Conservation (phyloP, 2,113 vertebrate genomes). For the Calyptommatus sinebrachiatus region DNA sequence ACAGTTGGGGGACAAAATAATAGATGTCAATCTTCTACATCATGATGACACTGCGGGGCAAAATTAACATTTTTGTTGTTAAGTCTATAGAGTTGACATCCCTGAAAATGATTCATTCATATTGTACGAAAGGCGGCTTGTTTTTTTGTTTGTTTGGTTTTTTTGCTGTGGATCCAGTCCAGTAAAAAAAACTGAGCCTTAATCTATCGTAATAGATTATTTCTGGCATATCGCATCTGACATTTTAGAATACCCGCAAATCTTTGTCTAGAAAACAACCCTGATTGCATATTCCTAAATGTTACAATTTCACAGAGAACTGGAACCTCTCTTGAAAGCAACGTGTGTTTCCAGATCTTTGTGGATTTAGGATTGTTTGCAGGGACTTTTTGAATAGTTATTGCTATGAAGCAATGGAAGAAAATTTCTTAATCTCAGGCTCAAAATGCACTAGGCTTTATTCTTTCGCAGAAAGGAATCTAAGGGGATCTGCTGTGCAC, state of each 20-base stretch:
- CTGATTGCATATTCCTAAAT: not conserved
- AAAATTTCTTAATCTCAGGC: too few relatives aligned
- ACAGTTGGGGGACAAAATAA: not conserved
- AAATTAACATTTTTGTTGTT: too few relatives aligned
- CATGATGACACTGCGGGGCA: not conserved
- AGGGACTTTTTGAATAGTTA: not conserved
- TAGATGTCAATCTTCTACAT: not conserved
- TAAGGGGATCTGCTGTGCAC: too few relatives aligned
- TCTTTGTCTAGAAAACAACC: too few relatives aligned
- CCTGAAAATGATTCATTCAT: not conserved
- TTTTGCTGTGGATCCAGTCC: not conserved
- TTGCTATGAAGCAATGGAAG: not conserved
- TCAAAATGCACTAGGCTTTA: too few relatives aligned
- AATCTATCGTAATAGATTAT: too few relatives aligned
- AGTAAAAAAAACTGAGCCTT: not conserved
- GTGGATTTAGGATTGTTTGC: not conserved
- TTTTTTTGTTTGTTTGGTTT: too few relatives aligned
- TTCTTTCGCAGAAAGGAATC: too few relatives aligned
- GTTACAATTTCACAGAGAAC: not conserved
- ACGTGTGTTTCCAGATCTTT: not conserved
- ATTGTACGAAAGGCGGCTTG: not conserved
- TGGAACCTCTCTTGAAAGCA: not conserved
- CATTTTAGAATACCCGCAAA: too few relatives aligned
- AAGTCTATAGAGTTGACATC: too few relatives aligned
- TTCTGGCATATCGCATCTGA: too few relatives aligned